These are phyloP conservation scores for Zaprionus taronus DNA, from an alignment of 1,140 invertebrate species.

Conservation along the genomic window DNA sequence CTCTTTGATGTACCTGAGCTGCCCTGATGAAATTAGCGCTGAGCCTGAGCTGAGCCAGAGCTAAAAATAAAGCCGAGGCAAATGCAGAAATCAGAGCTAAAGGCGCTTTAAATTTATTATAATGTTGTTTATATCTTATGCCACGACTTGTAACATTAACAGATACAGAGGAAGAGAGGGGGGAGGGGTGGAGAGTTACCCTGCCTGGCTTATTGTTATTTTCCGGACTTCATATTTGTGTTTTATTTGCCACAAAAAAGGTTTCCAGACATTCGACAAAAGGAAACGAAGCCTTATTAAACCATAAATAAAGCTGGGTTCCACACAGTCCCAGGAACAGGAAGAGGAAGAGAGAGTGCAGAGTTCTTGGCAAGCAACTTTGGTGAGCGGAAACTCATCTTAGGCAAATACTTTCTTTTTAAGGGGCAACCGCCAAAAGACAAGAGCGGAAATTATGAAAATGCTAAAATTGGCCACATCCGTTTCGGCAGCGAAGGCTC, in stretches of 20 bases:
- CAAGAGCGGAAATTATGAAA: constrained; percentile 76
- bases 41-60: background rate
- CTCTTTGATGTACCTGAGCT: constrained; percentile 63
- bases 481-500: constrained; percentile 41
- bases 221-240: constrained; percentile 56
- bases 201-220: constrained; percentile 31
- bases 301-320: constrained; percentile 63
- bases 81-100: constrained; percentile 36
- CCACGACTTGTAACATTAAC: no score
- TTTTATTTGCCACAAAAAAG: constrained; percentile 53
- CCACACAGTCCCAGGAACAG: constrained; percentile 17
- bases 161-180: no score
- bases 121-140: constrained; percentile 57
- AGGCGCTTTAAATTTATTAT: constrained; percentile 72
- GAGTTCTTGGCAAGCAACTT: constrained; percentile 15
- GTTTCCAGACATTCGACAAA: constrained; percentile 2
- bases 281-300: constrained; percentile 54
- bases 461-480: constrained; percentile 78
- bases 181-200: no score
- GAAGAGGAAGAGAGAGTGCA: constrained; percentile 25
- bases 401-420: constrained; percentile 32
- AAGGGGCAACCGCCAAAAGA: constrained; percentile 21
- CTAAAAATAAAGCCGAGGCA: constrained; percentile 3
- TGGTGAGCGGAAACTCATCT: constrained; percentile 9
- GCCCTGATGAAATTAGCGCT: constrained; percentile 62